Evolutionary conservation across 37 sponge, comb jelly and placozoan species (phyloP).

Genomic region (Bolinopsis microptera): DNA sequence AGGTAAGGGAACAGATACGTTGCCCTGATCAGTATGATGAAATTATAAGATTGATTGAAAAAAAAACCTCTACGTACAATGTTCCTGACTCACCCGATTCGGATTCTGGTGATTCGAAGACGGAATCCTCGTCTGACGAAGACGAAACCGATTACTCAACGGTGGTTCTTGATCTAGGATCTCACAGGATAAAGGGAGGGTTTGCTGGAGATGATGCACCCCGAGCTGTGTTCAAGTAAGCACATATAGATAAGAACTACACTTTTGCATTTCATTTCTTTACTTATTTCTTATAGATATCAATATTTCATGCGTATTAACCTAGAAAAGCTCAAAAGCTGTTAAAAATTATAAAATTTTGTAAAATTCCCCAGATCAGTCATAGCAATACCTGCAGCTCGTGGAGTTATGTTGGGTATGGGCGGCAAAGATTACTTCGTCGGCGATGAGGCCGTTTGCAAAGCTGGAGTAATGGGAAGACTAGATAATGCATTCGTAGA

Average conservation of each 20-base stretch:
- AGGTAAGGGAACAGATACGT: too few relatives aligned
- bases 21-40: too few relatives aligned
- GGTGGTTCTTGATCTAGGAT: not conserved
- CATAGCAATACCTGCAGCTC: not conserved
- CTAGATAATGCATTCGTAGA: not conserved
- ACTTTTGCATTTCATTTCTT: too few relatives aligned
- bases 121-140: not conserved
- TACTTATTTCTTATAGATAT: too few relatives aligned
- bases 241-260: slow-evolving; percentile 88
- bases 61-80: too few relatives aligned
- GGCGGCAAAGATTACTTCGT: slow-evolving; percentile 89
- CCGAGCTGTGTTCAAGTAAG: slow-evolving; percentile 78
- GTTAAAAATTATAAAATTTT: too few relatives aligned
- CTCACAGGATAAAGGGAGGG: slow-evolving; percentile 80
- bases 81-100: too few relatives aligned
- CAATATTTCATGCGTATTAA: too few relatives aligned
- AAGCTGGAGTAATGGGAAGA: slow-evolving; percentile 54
- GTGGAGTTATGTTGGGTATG: slow-evolving; percentile 98
- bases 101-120: not conserved
- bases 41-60: too few relatives aligned
- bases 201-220: slow-evolving; percentile 90
- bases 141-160: not conserved
- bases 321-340: too few relatives aligned
- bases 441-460: slow-evolving; percentile 91
- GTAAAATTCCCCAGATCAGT: too few relatives aligned